phyloP scores from a whole-genome alignment of 2,113 vertebrate genomes.

The Callocephalon fimbriatum region DNA sequence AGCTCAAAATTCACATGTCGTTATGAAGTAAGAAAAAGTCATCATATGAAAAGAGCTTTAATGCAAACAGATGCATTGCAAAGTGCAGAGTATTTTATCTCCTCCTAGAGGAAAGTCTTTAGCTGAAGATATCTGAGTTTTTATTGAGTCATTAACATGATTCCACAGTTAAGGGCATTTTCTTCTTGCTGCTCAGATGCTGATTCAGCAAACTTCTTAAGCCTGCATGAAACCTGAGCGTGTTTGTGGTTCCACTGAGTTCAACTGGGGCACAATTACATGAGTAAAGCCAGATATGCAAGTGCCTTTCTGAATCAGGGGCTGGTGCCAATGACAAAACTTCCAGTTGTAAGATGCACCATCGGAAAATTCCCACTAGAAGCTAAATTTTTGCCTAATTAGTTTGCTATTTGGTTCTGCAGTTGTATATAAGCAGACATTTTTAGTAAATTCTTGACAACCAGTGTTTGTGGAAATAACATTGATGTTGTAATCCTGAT shows the following conservation, averaged over 20 bases:
- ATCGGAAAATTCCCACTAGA: not conserved
- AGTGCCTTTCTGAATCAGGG: not conserved
- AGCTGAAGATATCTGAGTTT: not conserved
- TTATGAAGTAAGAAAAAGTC: not conserved
- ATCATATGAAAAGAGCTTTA: not conserved
- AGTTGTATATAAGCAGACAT: not conserved
- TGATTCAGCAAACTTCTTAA: slow-evolving; percentile 33
- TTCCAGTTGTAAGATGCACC: not conserved
- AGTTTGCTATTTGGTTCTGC: not conserved
- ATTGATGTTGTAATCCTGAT: not conserved
- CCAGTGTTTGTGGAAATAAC: not conserved
- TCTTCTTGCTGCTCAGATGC: not conserved
- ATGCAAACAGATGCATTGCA: not conserved
- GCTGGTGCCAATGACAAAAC: not conserved
- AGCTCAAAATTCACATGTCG: not conserved
- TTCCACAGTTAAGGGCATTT: not conserved
- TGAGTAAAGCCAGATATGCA: not conserved
- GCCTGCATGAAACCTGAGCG: not conserved
- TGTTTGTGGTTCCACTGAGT: not conserved
- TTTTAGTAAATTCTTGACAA: not conserved
- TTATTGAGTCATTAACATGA: not conserved
- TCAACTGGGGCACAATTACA: not conserved
- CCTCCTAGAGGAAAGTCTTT: not conserved
- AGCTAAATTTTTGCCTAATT: not conserved
- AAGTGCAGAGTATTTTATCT: not conserved